Conservation (phyloP, 2,113 vertebrate species). For the Fulica atra region DNA sequence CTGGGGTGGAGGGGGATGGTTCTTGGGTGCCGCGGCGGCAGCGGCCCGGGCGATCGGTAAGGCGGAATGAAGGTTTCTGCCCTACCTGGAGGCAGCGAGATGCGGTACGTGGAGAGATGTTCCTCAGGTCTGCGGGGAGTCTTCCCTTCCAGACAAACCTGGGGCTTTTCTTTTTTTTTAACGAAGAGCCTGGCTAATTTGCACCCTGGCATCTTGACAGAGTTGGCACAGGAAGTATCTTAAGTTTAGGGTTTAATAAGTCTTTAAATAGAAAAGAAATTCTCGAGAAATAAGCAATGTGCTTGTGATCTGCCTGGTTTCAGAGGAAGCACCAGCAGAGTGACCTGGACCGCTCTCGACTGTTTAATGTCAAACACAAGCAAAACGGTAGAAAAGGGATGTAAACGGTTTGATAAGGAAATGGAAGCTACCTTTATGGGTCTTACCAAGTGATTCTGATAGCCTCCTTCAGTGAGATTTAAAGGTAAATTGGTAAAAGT, state of each 20-base stretch:
- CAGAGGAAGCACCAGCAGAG: background rate
- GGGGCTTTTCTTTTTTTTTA: background rate
- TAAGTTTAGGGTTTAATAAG: background rate
- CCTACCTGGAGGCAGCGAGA: fast-evolving
- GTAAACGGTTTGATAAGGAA: background rate
- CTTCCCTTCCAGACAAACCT: background rate
- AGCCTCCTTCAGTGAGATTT: background rate
- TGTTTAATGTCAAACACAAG: background rate
- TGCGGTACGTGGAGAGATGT: background rate
- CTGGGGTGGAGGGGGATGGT: fast-evolving
- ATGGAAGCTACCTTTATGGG: background rate
- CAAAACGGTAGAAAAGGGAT: background rate
- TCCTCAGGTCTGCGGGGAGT: background rate
- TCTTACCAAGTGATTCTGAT: background rate
- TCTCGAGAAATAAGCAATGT: background rate
- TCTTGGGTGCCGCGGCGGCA: fast-evolving
- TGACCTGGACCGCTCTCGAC: background rate
- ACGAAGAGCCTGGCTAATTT: background rate
- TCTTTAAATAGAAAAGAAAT: background rate
- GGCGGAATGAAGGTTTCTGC: fast-evolving
- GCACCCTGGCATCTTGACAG: background rate
- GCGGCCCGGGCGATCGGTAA: fast-evolving
- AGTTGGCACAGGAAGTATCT: background rate
- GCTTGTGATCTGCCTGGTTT: fast-evolving
- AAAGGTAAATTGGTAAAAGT: background rate